phyloP scores from a whole-genome alignment of 2,888 invertebrate genomes.

The Hydrotaea cyrtoneurina region DNA sequence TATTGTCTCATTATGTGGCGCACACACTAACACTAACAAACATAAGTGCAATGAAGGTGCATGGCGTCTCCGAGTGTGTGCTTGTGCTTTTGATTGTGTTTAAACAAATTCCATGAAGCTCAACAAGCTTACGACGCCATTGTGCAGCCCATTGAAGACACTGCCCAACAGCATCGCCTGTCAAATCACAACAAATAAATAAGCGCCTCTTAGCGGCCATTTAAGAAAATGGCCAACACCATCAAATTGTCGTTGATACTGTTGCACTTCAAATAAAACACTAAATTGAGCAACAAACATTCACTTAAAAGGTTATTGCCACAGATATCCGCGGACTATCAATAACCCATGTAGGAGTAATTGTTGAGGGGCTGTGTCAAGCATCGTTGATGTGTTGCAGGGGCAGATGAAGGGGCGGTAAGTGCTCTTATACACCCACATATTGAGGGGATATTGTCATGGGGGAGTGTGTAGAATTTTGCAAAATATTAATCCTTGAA shows the following conservation, averaged over 20 bases:
- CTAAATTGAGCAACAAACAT: neutral
- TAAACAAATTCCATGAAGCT: neutral
- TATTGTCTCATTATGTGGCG: conserved; percentile 50
- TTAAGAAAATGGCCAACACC: neutral
- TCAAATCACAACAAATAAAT: neutral
- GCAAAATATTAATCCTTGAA: too few relatives aligned
- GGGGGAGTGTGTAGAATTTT: too few relatives aligned
- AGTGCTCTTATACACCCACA: too few relatives aligned
- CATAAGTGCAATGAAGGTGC: neutral
- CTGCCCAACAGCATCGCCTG: neutral
- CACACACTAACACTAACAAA: conserved; percentile 33
- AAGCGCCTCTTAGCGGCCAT: neutral
- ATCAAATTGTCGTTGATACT: neutral
- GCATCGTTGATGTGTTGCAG: too few relatives aligned
- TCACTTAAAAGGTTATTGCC: neutral
- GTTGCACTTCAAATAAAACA: neutral
- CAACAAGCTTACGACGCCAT: too few relatives aligned
- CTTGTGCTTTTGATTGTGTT: neutral
- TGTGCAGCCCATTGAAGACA: neutral
- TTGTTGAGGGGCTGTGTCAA: too few relatives aligned
- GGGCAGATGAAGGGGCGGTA: too few relatives aligned
- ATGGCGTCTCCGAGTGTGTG: neutral
- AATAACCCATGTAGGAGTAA: too few relatives aligned
- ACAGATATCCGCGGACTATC: neutral
- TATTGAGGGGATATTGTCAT: too few relatives aligned